Evolutionary conservation across 1,140 invertebrate genomes (phyloP), one percentile per base, ranked within the genome.

Genomic region (Trypoxylus dichotomus): DNA sequence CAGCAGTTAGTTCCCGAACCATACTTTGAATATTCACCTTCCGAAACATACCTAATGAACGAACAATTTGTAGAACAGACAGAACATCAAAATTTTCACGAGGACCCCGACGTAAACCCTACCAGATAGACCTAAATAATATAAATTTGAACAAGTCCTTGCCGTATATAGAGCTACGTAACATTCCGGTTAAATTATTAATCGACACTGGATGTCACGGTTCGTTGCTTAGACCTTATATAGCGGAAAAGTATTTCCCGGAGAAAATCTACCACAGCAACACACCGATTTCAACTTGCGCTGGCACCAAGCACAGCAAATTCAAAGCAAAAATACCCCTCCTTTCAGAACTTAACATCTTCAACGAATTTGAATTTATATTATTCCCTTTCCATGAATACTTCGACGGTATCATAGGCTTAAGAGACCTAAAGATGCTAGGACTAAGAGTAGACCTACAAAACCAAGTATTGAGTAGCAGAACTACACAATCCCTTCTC

Each of bases 371-470:
- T 15, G 47, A 77, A 74, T 79, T 79, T 47, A 47, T 79, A 10
- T 25, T 80, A 58, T 81, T 73, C 58, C 60, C 78, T 43, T 83
- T 82, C 63, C 82, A 83, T 43, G 78, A 80, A 21, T 83, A 78
- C 21, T 81, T 80, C 73, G 82, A 82, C 27, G 79, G 80, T 21
- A 81, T 82, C 27, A 68, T 81, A 24, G 79, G 79, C 15, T n/a
- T 79, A 47, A 19, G 68, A 19, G 80, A 82, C 76, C 74, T 82
- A 75, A 15, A 47, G 41, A 77, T 63, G 68, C 19, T 81, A 42
- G 75, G 77, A 41, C 71, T 82, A 25, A 72, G 32, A 37, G 80
- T 82, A 42, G 78, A 81, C 77, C 32, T 82, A 43, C 25, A 19
- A 0, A 80, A 78, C 43, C 32, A 78, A 77, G 19, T 3, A 24